phyloP scores from a whole-genome alignment of 35 echinoderm and acorn worm genomes.

The Heliocidaris tuberculata region DNA sequence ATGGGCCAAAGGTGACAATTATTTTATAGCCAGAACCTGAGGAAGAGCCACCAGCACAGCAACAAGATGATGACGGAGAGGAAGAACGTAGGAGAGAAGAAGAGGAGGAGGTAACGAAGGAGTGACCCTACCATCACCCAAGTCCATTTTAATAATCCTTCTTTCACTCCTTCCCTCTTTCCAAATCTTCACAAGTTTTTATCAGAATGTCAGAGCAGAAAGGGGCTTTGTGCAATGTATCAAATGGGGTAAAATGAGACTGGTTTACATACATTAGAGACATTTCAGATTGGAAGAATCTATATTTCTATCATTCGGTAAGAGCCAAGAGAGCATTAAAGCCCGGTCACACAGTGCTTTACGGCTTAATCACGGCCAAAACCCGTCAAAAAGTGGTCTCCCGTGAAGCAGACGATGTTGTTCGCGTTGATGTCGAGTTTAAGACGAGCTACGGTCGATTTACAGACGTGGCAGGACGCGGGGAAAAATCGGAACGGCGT shows the following conservation, averaged over 20 bases:
- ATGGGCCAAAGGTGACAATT: neutral
- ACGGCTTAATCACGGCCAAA: too few relatives aligned
- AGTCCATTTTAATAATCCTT: neutral
- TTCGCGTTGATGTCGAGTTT: too few relatives aligned
- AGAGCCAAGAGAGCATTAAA: neutral
- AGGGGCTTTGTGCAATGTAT: neutral
- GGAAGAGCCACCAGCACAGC: neutral
- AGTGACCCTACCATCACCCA: neutral
- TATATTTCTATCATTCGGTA: neutral
- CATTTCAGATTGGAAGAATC: too few relatives aligned
- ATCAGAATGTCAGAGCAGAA: neutral
- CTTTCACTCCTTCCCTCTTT: slow-evolving; percentile 15
- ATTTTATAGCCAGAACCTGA: neutral
- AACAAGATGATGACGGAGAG: neutral
- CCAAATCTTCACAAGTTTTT: neutral
- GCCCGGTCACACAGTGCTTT: neutral
- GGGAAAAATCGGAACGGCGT: too few relatives aligned
- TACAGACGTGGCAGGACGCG: too few relatives aligned
- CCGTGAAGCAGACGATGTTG: too few relatives aligned
- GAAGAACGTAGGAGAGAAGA: neutral
- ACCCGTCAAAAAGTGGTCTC: too few relatives aligned
- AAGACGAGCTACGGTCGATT: too few relatives aligned
- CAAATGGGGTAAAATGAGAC: neutral
- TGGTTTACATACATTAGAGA: too few relatives aligned
- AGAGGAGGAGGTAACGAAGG: neutral